Evolutionary conservation across 2,113 vertebrate species (phyloP), one percentile per base, ranked within the genome.

Genomic region (Catagonus wagneri): DNA sequence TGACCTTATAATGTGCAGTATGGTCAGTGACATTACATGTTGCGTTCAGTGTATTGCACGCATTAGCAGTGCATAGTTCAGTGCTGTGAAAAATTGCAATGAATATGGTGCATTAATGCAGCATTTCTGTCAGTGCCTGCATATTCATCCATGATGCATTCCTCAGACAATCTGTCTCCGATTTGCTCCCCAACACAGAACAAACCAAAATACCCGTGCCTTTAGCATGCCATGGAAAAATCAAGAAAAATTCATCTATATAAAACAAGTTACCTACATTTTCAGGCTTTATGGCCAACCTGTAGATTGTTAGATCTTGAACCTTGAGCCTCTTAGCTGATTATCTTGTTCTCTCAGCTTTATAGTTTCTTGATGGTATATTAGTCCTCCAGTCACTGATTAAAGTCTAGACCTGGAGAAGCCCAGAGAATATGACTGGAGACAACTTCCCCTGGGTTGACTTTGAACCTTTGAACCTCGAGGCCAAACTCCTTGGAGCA

Each of bases 241-340:
- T 39, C 36, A 83, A 85, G 25, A 69, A 76, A 88, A 90, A 61
- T 27, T 16, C 90, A 96, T 14, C 44, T 72, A 10, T 78, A 72
- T 85, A 12, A 86, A 83, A 89, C 44, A 56, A 20, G 60, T 78
- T 56, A 78, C n/a, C 75, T 78, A 68, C 58, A 20, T 50, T 93
- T 93, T 54, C 83, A 85, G 27, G 39, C 17, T 96, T 95, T 72
- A 69, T 83, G 74, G 54, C 52, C n/a, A 75, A 17, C 23, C 36
- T 71, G 29, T 54, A 56, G 52, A 54, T 71, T 63, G 5, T 74
- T 39, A 58, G 32, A 50, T 79, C 69, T 83, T 91, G 95, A 96
- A 93, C 84, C 58, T 93, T 97, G 90, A 96, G 36, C 76, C 72
- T 96, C 74, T 94, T 34, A 84, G 84, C 85, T 89, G 52, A 90